Conservation (phyloP, 2,113 vertebrate species). For the Dendropsophus ebraccatus region DNA sequence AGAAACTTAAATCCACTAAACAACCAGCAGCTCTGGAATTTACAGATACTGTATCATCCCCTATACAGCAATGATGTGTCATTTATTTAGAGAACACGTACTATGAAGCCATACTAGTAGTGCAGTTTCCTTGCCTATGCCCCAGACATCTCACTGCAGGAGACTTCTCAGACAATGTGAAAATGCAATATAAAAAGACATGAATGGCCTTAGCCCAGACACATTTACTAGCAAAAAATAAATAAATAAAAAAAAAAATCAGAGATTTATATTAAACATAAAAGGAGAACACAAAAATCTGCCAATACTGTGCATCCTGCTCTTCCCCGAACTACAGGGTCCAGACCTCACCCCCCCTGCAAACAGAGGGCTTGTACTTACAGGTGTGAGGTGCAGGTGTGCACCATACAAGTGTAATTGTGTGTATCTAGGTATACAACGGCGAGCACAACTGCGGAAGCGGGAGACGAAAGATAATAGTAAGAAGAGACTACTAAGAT, state of each 20-base stretch:
- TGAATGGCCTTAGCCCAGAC: too few species aligned
- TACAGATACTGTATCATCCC: too few species aligned
- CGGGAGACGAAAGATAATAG: not conserved
- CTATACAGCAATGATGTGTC: too few species aligned
- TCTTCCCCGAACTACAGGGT: not conserved
- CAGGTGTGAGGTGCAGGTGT: not conserved
- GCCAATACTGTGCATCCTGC: not conserved
- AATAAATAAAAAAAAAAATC: not conserved
- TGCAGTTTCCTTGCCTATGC: too few species aligned
- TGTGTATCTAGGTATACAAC: slow-evolving; percentile 7
- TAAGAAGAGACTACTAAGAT: not conserved
- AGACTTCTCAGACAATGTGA: too few species aligned
- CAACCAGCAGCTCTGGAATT: too few species aligned
- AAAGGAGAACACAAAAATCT: not conserved
- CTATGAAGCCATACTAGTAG: too few species aligned
- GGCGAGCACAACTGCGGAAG: not conserved
- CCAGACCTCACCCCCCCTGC: not conserved
- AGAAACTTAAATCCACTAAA: too few species aligned
- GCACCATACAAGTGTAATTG: not conserved
- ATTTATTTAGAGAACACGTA: too few species aligned
- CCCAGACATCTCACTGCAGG: too few species aligned
- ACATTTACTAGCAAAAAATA: too few species aligned
- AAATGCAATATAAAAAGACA: too few species aligned
- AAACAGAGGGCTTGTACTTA: not conserved
- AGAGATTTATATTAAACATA: not conserved